Evolutionary conservation across 2,888 invertebrate species (phyloP), one percentile per base, ranked within the genome.

Genomic region (Brachypalpus laphriformis): DNA sequence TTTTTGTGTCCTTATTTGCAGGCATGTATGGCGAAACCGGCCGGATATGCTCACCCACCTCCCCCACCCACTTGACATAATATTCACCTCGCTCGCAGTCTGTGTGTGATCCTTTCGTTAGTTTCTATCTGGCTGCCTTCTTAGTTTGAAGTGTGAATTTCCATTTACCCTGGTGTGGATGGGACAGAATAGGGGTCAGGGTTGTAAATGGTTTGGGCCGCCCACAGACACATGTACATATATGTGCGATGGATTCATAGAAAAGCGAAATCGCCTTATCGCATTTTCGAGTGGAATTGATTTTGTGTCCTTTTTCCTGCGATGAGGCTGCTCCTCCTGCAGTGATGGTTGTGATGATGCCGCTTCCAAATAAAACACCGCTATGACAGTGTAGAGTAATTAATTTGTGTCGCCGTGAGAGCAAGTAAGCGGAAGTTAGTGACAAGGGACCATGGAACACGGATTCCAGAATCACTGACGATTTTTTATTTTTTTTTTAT

Each of bases 1-100:
- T 66, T 63, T 77, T 71, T 51, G 28, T 76, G 40, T 63, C 54
- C 31, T 51, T 71, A 65, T 82, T 82, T 54, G 70, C 56, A n/a
- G 0, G 31, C n/a, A 22, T 34, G 5, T 3, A 42, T 31, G 31
- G 22, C 4, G 61, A 28, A 54, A 72, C 22, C n/a, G 31, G n/a
- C 16, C 40, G 45, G 14, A 57, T 47, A 34, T 31, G 34, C 37
- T 2, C 28, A 20, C n/a, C 49, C 7, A 2, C 8, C 54, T 9
- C n/a, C 8, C 57, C 18, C 28, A 34, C 8, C 34, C 9, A 11
- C 82, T 76, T 75, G 81, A 81, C 66, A 74, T 54, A 66, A 51
- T 68, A 66, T 54, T 70, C 63, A 75, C 68, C 66, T 57, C 54
- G 40, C 37, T 71, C 57, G 51, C 40, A 40, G 45, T 40, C 42